phyloP scores from a whole-genome alignment of 2,113 vertebrate genomes.

The Stercorarius parasiticus region DNA sequence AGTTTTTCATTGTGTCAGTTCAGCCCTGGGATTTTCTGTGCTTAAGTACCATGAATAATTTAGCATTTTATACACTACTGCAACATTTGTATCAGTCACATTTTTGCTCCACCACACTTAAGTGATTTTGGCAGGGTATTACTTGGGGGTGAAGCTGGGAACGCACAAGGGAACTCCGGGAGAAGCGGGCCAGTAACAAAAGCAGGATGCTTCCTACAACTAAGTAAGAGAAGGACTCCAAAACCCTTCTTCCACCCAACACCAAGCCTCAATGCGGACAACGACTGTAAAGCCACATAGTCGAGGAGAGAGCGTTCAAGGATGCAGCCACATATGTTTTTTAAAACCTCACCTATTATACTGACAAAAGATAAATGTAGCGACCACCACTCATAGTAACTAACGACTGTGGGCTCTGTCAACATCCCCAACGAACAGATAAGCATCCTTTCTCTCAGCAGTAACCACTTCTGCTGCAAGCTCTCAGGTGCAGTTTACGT shows the following conservation, averaged over 20 bases:
- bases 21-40: conserved; percentile 1
- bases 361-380: not conserved
- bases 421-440: not conserved
- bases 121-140: not conserved
- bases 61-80: conserved; percentile 28
- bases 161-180: not conserved
- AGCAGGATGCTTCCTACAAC: not conserved
- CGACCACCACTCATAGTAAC: not conserved
- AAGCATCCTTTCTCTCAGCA: not conserved
- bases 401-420: not conserved
- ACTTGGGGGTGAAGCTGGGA: not conserved
- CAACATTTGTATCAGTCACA: conserved; percentile 16
- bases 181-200: not conserved
- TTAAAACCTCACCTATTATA: not conserved
- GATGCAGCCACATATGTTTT: not conserved
- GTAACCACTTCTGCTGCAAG: not conserved
- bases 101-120: not conserved
- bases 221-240: not conserved
- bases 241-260: not conserved
- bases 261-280: not conserved
- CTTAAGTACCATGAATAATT: conserved; percentile 30
- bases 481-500: not conserved
- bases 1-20: not conserved
- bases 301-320: not conserved
- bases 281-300: not conserved